phyloP scores from a whole-genome alignment of 2,113 vertebrate species.

The Oenanthe melanoleuca region DNA sequence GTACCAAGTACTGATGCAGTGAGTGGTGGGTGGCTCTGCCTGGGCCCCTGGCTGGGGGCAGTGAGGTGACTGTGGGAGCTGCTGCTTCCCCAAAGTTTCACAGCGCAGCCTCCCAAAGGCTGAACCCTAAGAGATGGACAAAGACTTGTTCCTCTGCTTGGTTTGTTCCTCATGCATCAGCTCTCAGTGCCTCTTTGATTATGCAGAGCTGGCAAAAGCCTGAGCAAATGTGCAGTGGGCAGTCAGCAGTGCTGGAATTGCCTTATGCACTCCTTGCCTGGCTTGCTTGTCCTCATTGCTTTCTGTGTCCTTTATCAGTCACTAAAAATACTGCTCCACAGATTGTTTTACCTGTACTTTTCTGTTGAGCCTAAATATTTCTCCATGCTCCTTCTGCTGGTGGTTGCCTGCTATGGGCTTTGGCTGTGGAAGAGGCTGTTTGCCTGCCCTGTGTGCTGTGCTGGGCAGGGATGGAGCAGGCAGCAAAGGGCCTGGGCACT shows the following conservation, averaged over 20 bases:
- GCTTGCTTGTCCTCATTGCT: neutral
- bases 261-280: neutral
- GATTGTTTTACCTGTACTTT: neutral
- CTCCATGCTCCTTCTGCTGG: neutral
- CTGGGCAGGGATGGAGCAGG: neutral
- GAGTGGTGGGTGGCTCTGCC: neutral
- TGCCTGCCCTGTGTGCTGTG: neutral
- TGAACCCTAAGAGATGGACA: neutral
- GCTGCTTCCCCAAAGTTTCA: neutral
- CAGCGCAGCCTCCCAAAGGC: neutral
- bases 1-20: rapidly evolving
- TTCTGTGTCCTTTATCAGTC: neutral
- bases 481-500: neutral
- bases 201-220: neutral
- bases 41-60: rapidly evolving
- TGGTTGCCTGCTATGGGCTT: neutral
- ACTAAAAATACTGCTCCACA: neutral
- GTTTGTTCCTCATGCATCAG: neutral
- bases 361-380: neutral
- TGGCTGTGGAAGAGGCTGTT: neutral
- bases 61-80: neutral
- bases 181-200: conserved; percentile 20
- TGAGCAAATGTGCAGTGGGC: neutral
- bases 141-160: neutral
- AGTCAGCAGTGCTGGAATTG: neutral